Evolutionary conservation across 2,797 vertebrate species (phyloP).

Genomic region (Gymnocypris eckloni): DNA sequence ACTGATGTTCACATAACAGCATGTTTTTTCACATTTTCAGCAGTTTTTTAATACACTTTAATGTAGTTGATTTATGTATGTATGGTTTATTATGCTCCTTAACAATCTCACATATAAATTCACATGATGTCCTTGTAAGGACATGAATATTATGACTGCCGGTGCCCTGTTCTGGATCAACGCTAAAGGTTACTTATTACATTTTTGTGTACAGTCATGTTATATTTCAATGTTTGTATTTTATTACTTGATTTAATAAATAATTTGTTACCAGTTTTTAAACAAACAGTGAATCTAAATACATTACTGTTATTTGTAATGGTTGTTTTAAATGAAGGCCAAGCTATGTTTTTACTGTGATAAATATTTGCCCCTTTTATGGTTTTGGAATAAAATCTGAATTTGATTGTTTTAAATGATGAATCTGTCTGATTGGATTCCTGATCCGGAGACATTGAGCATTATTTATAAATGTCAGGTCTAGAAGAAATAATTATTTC

Average conservation of each 20-base stretch:
- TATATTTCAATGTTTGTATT: slow-evolving; percentile 79
- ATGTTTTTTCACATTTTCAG: background rate
- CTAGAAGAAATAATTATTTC: background rate
- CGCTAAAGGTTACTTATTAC: slow-evolving; percentile 35
- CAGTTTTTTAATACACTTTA: background rate
- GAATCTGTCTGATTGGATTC: background rate
- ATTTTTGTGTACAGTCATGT: slow-evolving; percentile 69
- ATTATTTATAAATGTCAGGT: background rate
- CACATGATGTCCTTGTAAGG: slow-evolving; percentile 75
- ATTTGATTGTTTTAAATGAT: slow-evolving; percentile 53
- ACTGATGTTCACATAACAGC: background rate
- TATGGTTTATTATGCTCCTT: slow-evolving; percentile 74
- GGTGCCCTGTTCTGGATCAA: slow-evolving; percentile 36
- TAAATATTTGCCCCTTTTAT: slow-evolving; percentile 74
- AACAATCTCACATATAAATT: slow-evolving; percentile 91
- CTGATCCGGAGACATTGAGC: background rate
- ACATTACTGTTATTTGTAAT: slow-evolving; percentile 81
- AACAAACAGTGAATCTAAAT: slow-evolving; percentile 72
- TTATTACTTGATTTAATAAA: slow-evolving; percentile 70
- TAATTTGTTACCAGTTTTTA: slow-evolving; percentile 73
- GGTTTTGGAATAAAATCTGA: slow-evolving; percentile 77
- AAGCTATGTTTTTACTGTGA: slow-evolving; percentile 75
- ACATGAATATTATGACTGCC: slow-evolving; percentile 25
- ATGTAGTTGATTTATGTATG: background rate
- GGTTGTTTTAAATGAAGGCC: slow-evolving; percentile 87